phyloP scores from a whole-genome alignment of 2,113 vertebrate genomes.

The Solea senegalensis region DNA sequence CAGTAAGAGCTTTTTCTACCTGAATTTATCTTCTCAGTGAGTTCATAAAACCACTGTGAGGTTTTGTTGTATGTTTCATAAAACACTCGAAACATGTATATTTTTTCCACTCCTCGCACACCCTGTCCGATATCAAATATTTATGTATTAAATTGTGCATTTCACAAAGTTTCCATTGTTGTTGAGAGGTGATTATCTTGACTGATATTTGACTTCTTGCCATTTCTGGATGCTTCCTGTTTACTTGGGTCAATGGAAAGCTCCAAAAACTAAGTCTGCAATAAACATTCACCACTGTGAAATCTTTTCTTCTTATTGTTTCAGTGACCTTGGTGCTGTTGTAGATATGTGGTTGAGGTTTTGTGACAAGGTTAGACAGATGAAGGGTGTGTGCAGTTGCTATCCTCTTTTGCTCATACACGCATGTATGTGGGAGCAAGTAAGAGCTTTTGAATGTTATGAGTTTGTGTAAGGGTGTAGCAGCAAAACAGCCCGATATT shows the following conservation, averaged over 20 bases:
- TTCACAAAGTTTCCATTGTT: conserved; percentile 70
- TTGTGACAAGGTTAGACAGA: conserved; percentile 20
- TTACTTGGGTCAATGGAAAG: conserved; percentile 58
- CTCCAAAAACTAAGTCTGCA: background rate
- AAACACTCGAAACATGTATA: background rate
- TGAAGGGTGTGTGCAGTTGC: conserved; percentile 9
- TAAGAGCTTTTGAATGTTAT: background rate
- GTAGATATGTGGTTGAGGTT: conserved; percentile 10
- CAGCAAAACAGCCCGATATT: conserved; percentile 28
- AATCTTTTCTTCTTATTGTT: conserved; percentile 53
- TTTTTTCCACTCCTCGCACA: background rate
- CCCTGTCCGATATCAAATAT: conserved; percentile 56
- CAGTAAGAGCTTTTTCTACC: conserved; percentile 2
- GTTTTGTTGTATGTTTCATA: conserved; percentile 13
- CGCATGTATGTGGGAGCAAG: conserved; percentile 28
- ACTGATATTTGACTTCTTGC: conserved; percentile 47
- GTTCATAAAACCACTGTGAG: background rate
- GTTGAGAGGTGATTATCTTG: conserved; percentile 52
- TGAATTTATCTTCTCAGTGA: conserved; percentile 3
- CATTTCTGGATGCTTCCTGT: conserved; percentile 64
- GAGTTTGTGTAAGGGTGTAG: conserved; percentile 1
- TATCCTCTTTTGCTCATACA: conserved; percentile 14
- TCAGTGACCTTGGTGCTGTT: conserved; percentile 28
- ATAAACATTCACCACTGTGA: conserved; percentile 28
- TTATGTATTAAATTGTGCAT: conserved; percentile 59